Base-by-base conservation (phyloP, 2,797 vertebrate species). In the Miichthys miiuy region DNA sequence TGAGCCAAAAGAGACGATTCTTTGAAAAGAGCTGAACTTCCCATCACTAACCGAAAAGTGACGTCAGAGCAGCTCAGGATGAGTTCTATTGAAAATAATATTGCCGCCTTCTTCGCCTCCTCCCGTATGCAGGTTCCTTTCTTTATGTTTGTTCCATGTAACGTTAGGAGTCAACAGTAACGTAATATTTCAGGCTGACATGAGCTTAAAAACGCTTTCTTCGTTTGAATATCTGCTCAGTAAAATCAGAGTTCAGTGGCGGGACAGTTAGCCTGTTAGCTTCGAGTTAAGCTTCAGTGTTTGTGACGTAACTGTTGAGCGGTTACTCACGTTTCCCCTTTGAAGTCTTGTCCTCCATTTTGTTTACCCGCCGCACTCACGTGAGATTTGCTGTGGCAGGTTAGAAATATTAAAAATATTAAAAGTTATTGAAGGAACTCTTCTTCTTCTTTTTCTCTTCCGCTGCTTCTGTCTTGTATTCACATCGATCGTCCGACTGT, bases 291-390 rank as follows among this genome's bases (percentile, higher is more conserved):
- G 18, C 25, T 34, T 34, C 12, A 48, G 55, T 16, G 13, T 34
- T 30, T 62, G 3, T n/a, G 14, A 3, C 8, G 38, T 5, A 56
- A 3, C 2, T 25, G 47, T 4, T 23, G 25, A 64, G 51, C 0
- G 30, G 6, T n/a, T 50, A 79, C 69, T 82, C 68, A 63, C 83
- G 17, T 0, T 68, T 34, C 50, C 6, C 30, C 1, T 57, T 23
- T 23, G 34, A 41, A 25, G 50, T 34, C 4, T 6, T 1, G 1
- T 44, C 3, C 6, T 77, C 82, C 87, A 86, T 87, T 1, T 1
- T 61, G 61, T 66, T 55, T 5, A 44, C 23, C 25, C 47, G 1
- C 27, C 5, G 16, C 23, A 3, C 11, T 23, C 27, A 4, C 12
- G 8, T 20, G 14, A 1, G 0, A 5, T 23, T 3, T 8, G 16